phyloP scores from a whole-genome alignment of 2,113 vertebrate species.

The Hyla sarda region DNA sequence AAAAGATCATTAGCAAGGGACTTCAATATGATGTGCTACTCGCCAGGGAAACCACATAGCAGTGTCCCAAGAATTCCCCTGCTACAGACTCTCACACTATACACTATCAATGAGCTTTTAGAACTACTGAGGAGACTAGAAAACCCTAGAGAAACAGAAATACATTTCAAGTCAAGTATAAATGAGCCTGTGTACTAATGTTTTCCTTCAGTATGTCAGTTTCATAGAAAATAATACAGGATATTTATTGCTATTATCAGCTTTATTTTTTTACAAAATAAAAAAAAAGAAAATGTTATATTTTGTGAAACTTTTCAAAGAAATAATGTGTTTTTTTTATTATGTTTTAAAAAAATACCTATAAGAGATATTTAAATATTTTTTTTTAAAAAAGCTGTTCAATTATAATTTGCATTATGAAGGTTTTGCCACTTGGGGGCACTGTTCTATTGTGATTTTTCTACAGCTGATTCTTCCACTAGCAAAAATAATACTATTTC shows the following conservation, averaged over 20 bases:
- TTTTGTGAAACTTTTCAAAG: neutral
- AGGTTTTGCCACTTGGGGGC: constrained; percentile 8
- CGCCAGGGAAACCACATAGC: neutral
- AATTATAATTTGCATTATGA: no score
- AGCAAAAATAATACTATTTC: neutral
- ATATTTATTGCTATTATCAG: neutral
- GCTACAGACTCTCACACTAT: neutral
- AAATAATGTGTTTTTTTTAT: neutral
- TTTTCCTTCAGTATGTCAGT: neutral
- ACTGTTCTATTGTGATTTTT: constrained; percentile 10
- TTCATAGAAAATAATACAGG: neutral
- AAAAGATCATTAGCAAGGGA: neutral
- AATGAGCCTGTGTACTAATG: neutral
- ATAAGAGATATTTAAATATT: neutral
- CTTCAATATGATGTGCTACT: neutral
- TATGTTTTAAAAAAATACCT: neutral
- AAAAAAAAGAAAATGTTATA: neutral
- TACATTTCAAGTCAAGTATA: neutral
- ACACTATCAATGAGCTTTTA: neutral
- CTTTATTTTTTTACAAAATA: neutral
- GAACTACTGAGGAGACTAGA: neutral
- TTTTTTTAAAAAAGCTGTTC: neutral
- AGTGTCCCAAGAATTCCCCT: neutral
- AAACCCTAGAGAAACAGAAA: neutral
- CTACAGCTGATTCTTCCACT: neutral